phyloP scores from a whole-genome alignment of 2,113 vertebrate species.

The Lepus timidus region DNA sequence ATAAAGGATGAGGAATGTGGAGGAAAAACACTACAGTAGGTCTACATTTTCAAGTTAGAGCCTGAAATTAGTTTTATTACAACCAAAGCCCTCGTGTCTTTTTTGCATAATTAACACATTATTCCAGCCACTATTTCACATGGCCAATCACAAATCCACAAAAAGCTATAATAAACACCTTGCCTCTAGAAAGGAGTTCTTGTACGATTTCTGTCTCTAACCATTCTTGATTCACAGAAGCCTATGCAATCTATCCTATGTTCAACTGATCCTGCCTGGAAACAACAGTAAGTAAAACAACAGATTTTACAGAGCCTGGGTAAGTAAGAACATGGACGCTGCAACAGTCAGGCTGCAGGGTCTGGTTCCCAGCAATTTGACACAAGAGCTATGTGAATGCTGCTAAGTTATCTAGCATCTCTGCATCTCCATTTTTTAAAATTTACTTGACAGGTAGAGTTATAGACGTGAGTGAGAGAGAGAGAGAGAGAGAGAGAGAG shows the following conservation, averaged over 20 bases:
- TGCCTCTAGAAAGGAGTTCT: constrained; percentile 37
- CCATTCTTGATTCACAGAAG: neutral
- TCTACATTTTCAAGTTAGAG: neutral
- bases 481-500: no score
- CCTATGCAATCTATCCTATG: neutral
- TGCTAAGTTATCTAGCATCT: neutral
- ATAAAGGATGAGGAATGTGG: neutral
- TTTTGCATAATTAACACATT: constrained; percentile 49
- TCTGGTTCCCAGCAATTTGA: neutral
- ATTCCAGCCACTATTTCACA: constrained; percentile 42
- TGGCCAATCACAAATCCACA: constrained; percentile 63
- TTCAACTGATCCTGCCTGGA: neutral
- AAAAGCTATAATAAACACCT: constrained; percentile 30
- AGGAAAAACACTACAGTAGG: neutral
- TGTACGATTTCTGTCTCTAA: neutral
- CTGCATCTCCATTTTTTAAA: neutral
- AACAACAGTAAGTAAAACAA: constrained; percentile 10
- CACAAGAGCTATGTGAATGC: neutral
- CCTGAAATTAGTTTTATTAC: constrained; percentile 27
- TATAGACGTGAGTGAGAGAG: no score
- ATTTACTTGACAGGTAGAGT: no score
- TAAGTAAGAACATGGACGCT: neutral
- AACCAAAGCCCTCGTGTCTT: constrained; percentile 25
- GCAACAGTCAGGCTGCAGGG: neutral
- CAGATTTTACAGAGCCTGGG: neutral